These are phyloP conservation scores for Acanthisitta chloris DNA, from an alignment of 2,113 vertebrate genomes.

Conservation along the genomic window DNA sequence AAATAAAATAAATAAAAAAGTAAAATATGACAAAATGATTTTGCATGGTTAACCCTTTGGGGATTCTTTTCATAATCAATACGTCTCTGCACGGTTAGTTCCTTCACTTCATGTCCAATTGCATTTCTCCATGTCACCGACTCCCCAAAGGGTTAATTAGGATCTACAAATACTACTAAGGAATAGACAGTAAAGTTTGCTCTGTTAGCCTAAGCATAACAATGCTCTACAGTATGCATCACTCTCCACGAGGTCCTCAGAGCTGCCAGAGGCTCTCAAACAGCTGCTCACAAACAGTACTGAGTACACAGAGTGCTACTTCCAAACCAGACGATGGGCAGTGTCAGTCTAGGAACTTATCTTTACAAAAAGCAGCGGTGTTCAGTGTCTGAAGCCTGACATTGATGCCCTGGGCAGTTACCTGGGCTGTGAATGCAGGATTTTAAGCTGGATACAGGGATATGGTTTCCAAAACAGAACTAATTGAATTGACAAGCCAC, in stretches of 20 bases:
- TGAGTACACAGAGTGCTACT: slow-evolving; percentile 33
- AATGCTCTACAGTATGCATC: slow-evolving; percentile 37
- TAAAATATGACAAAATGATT: slow-evolving; percentile 82
- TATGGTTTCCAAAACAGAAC: slow-evolving; percentile 9
- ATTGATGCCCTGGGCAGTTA: neutral
- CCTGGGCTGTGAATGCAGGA: neutral
- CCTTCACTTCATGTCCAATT: slow-evolving; percentile 49
- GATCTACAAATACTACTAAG: slow-evolving; percentile 74
- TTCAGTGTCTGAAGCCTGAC: slow-evolving; percentile 60
- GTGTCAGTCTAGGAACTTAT: slow-evolving; percentile 17
- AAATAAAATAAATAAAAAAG: too few species aligned
- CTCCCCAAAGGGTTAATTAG: slow-evolving; percentile 80
- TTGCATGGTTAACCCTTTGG: slow-evolving; percentile 78
- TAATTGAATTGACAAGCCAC: slow-evolving; percentile 6
- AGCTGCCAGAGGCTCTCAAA: slow-evolving; percentile 47
- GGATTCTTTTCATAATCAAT: too few species aligned
- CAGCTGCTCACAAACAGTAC: slow-evolving; percentile 34
- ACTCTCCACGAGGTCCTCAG: slow-evolving; percentile 33
- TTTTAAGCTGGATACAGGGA: neutral
- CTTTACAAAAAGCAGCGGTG: slow-evolving; percentile 57
- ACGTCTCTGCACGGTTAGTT: slow-evolving; percentile 31
- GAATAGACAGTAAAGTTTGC: slow-evolving; percentile 71
- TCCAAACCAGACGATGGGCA: slow-evolving; percentile 32
- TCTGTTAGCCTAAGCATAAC: slow-evolving; percentile 54
- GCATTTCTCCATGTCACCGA: slow-evolving; percentile 36